These are phyloP conservation scores for Perodicticus potto DNA, from an alignment of 2,797 vertebrate genomes.

Conservation along the genomic window DNA sequence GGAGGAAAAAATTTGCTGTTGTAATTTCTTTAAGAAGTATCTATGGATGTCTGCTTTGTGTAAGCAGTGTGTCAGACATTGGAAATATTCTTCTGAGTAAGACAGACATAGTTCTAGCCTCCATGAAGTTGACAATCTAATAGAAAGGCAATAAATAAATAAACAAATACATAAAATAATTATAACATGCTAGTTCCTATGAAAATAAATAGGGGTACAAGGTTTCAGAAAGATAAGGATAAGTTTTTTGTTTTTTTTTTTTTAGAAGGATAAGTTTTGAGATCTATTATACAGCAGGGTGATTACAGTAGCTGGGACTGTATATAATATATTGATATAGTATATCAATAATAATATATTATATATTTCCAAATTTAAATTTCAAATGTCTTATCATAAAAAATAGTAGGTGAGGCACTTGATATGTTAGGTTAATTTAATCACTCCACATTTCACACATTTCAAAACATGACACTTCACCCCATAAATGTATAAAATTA, in stretches of 20 bases:
- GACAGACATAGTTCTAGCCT: neutral
- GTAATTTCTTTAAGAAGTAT: conserved; percentile 32
- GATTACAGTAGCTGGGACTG: no score
- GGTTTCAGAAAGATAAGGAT: neutral
- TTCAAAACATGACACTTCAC: neutral
- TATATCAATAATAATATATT: neutral
- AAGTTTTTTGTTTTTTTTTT: no score
- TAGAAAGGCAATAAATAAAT: conserved; percentile 22
- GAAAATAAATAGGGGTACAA: neutral
- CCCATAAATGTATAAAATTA: neutral
- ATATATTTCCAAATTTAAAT: neutral
- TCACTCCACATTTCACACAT: neutral
- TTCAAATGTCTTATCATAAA: neutral
- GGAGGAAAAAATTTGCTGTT: conserved; percentile 8
- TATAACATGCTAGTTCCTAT: neutral
- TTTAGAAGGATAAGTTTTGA: neutral
- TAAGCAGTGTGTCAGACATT: neutral
- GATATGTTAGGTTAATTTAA: neutral
- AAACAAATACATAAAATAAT: conserved; percentile 37
- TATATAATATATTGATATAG: no score
- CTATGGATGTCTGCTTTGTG: neutral
- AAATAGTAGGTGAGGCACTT: neutral
- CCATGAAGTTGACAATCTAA: neutral
- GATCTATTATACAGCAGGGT: neutral
- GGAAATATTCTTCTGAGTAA: conserved; percentile 14